Evolutionary conservation across 2,797 vertebrate genomes (phyloP).

Genomic region (Galago senegalensis): DNA sequence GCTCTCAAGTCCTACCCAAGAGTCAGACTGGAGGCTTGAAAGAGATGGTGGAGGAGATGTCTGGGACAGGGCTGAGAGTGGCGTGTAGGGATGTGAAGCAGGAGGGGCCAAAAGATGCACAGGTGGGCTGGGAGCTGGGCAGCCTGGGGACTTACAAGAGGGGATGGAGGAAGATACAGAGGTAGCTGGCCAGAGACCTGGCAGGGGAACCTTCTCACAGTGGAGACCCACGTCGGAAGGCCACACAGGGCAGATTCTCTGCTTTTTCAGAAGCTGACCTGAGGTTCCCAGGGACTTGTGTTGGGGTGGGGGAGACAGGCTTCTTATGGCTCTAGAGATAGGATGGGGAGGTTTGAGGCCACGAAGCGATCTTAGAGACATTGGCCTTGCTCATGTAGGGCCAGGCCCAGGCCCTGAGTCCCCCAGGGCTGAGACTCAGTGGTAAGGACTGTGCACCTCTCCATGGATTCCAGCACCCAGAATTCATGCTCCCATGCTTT

Average conservation of each 20-base stretch:
- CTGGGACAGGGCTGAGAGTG: not conserved
- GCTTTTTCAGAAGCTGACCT: not conserved
- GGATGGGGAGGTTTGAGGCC: not conserved
- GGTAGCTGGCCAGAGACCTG: not conserved
- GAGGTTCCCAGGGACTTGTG: not conserved
- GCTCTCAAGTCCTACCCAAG: not conserved
- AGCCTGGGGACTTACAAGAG: not conserved
- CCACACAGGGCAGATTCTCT: not conserved
- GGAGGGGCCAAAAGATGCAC: not conserved
- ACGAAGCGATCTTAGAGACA: not conserved
- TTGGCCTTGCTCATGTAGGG: not conserved
- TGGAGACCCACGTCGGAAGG: not conserved
- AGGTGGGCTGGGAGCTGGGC: not conserved
- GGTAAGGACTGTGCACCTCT: not conserved
- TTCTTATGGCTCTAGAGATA: not conserved
- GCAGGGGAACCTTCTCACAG: not conserved
- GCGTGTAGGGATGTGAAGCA: not conserved
- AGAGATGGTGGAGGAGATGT: not conserved
- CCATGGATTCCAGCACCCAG: not conserved
- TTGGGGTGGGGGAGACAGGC: accelerated
- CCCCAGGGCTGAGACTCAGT: not conserved
- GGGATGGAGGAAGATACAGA: not conserved
- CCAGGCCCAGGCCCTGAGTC: not conserved
- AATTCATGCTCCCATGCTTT: not conserved
- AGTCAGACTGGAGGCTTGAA: not conserved